Base-by-base conservation (phyloP, 2,113 vertebrate genomes). In the Hippotragus niger region DNA sequence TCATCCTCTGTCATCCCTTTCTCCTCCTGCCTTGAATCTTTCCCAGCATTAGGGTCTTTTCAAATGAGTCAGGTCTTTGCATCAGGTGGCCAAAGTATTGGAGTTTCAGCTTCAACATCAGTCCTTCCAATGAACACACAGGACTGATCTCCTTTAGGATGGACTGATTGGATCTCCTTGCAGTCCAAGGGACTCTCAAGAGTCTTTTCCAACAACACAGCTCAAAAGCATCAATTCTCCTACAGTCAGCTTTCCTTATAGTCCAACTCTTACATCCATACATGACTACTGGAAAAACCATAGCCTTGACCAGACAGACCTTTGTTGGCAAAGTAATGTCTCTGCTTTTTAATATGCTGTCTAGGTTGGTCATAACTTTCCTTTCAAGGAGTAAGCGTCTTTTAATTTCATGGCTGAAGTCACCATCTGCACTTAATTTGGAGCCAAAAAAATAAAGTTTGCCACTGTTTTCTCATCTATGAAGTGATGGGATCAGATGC, bases 371-470 rank as follows among this genome's bases (percentile, higher is more conserved):
- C n/a, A 71, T 36, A 36, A 36, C n/a, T 71, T 71, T 71, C 67
- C n/a, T 71, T 71, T 19, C 67, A 23, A 71, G 10, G n/a, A 36
- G 7, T 36, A 21, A 67, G 17, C 2, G 2, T 71, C n/a, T 71
- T 36, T 71, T 71, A 71, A 71, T 36, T 71, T 71, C n/a, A 71
- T 71, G n/a, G 67, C 67, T 71, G 17, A 36, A 71, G n/a, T 40
- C 19, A 71, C 19, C n/a, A 71, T 40, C 67, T 71, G 19, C 19
- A 36, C n/a, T 36, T 5, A 40, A 12, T 71, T 71, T 71, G 4
- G 19, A 40, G 19, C 10, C n/a, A 0, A 0, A 1, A 71, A 71
- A 23, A 71, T 23, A 23, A 67, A 67, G n/a, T 71, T 19, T 36
- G 9, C 17, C 19, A 71, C 19, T 71, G 19, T 23, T 23, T 71